Conservation (phyloP, 2,888 invertebrate species). For the Erynnis tages region DNA sequence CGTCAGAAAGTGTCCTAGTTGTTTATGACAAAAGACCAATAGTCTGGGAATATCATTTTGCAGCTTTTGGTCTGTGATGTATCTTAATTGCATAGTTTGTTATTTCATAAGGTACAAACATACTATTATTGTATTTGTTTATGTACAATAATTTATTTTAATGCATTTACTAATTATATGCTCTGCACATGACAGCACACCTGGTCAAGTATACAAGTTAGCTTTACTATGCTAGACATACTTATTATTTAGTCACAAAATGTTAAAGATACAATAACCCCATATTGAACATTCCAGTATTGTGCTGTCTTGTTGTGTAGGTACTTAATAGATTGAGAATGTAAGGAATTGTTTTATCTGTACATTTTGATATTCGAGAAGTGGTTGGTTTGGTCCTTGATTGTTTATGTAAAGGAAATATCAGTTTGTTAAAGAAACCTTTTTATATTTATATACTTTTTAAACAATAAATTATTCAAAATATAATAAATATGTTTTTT, state of each 20-base stretch:
- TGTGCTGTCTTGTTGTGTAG: conserved; percentile 74
- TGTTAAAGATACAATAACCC: conserved; percentile 35
- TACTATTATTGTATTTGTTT: conserved; percentile 6
- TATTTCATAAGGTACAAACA: conserved; percentile 2
- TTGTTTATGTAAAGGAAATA: conserved; percentile 35
- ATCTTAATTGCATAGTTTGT: not conserved
- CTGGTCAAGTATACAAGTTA: conserved; percentile 36
- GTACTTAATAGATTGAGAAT: conserved; percentile 54
- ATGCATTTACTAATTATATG: conserved; percentile 69
- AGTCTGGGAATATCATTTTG: not conserved
- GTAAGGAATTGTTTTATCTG: conserved; percentile 50
- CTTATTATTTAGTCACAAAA: conserved; percentile 44
- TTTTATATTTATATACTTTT: conserved; percentile 62
- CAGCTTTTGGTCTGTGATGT: not conserved
- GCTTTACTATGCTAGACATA: conserved; percentile 31
- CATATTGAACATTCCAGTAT: conserved; percentile 68
- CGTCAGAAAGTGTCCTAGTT: too few relatives aligned
- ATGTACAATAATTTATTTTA: conserved; percentile 33
- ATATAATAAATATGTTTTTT: conserved; percentile 31
- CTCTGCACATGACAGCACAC: conserved; percentile 62
- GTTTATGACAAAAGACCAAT: too few relatives aligned
- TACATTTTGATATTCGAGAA: conserved; percentile 69
- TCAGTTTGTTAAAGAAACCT: conserved; percentile 44
- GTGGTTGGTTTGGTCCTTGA: conserved; percentile 61
- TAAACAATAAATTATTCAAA: conserved; percentile 60